A percentile compares a stretch with the other conserved stretches of the same genome.
Conservation (phyloP, 2,888 invertebrate genomes). For the Machimus rusticus region DNA sequence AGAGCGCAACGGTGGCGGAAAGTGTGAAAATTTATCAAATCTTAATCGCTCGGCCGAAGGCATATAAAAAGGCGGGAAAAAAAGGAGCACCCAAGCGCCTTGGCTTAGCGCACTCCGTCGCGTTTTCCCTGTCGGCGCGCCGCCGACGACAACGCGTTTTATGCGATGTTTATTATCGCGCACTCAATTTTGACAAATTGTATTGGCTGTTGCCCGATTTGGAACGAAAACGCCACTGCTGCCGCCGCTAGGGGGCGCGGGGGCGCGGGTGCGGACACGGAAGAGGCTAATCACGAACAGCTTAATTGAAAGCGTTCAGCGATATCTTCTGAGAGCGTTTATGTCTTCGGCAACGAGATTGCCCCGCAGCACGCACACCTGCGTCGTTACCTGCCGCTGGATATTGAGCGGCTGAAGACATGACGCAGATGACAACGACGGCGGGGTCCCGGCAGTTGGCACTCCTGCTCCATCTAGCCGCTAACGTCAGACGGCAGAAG, state of each 20-base stretch:
- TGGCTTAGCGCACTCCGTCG: background rate
- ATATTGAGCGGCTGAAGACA: background rate
- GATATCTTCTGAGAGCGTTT: conserved; percentile 4
- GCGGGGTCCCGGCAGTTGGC: background rate
- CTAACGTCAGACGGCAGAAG: background rate
- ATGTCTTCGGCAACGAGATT: background rate
- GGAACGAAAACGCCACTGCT: background rate
- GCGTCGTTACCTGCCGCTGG: background rate
- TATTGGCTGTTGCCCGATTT: background rate
- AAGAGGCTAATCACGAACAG: background rate
- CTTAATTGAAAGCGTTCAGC: background rate
- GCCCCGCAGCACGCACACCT: background rate
- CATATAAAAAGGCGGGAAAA: background rate
- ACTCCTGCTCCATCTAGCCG: background rate
- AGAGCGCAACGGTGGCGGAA: background rate
- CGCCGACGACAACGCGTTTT: background rate
- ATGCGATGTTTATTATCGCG: conserved; percentile 3
- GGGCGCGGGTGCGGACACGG: background rate
- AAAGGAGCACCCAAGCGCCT: background rate
- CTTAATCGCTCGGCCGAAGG: background rate
- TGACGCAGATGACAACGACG: background rate
- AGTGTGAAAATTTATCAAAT: background rate
- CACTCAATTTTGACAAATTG: background rate
- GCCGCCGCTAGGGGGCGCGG: background rate
- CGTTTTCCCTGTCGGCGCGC: background rate